Percentiles rank a stretch among this genome's conserved stretches.
Conservation (phyloP, 1,140 invertebrate species). For the Sycophaga agraensis region DNA sequence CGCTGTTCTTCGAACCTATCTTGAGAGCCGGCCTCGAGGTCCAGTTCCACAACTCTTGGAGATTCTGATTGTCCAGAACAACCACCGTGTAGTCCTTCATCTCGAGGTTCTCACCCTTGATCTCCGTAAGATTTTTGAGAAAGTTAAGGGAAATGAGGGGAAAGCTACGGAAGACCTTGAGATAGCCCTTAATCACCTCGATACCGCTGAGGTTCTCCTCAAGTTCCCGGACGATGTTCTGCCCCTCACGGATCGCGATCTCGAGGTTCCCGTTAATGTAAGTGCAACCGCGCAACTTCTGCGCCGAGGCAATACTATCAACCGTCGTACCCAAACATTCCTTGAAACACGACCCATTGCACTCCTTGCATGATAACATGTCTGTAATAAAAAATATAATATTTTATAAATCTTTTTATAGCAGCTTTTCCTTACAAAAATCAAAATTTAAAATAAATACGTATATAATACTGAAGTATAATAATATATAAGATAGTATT, state of each 20-base stretch:
- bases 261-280: conserved; percentile 77
- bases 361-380: conserved; percentile 59
- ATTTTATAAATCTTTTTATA: no score
- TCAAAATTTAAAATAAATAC: no score
- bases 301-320: conserved; percentile 73
- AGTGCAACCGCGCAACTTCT: conserved; percentile 81
- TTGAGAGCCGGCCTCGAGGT: conserved; percentile 56
- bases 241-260: conserved; percentile 79
- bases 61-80: conserved; percentile 88
- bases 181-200: conserved; percentile 74
- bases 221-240: conserved; percentile 75
- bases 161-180: conserved; percentile 81
- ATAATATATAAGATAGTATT: no score
- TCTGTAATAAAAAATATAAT: no score
- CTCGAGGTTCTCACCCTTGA: conserved; percentile 64
- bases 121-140: conserved; percentile 73
- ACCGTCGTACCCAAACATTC: conserved; percentile 71
- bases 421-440: no score
- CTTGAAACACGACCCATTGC: conserved; percentile 64
- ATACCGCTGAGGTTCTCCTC: conserved; percentile 76
- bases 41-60: conserved; percentile 86
- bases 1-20: conserved; percentile 56
- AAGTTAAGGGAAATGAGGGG: conserved; percentile 84
- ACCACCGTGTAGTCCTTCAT: conserved; percentile 66
- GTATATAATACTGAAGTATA: no score